Evolutionary conservation across 2,797 vertebrate species (phyloP).

Genomic region (Tragopan temminckii): DNA sequence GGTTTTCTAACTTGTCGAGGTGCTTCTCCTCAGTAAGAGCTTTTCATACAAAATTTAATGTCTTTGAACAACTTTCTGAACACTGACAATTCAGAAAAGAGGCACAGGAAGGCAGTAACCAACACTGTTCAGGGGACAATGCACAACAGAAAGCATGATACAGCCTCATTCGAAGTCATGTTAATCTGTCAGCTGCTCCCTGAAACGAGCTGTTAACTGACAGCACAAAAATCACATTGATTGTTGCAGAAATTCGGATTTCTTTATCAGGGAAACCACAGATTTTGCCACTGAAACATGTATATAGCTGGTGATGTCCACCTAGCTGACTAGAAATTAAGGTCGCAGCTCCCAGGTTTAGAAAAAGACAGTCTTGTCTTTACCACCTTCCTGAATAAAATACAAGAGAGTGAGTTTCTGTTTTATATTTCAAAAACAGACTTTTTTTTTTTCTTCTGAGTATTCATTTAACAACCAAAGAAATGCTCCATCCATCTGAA

Average conservation of each 20-base stretch:
- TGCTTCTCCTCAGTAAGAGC: neutral
- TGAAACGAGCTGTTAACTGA: neutral
- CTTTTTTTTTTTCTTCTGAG: neutral
- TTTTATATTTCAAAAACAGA: neutral
- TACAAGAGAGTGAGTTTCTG: neutral
- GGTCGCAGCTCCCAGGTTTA: neutral
- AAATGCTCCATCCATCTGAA: neutral
- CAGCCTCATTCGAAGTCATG: neutral
- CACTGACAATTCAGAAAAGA: neutral
- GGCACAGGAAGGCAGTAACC: neutral
- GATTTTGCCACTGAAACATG: neutral
- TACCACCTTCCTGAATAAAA: neutral
- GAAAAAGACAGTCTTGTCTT: neutral
- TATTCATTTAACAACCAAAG: neutral
- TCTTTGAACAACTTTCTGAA: constrained; percentile 26
- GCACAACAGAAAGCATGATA: constrained; percentile 8
- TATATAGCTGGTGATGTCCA: neutral
- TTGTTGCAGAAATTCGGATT: neutral
- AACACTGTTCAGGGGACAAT: neutral
- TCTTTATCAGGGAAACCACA: neutral
- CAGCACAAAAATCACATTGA: neutral
- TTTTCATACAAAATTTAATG: neutral
- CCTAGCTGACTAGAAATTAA: neutral
- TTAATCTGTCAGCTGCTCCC: constrained; percentile 1
- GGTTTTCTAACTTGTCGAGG: neutral